phyloP scores from a whole-genome alignment of 2,888 invertebrate genomes.

The Malthinus flaveolus region DNA sequence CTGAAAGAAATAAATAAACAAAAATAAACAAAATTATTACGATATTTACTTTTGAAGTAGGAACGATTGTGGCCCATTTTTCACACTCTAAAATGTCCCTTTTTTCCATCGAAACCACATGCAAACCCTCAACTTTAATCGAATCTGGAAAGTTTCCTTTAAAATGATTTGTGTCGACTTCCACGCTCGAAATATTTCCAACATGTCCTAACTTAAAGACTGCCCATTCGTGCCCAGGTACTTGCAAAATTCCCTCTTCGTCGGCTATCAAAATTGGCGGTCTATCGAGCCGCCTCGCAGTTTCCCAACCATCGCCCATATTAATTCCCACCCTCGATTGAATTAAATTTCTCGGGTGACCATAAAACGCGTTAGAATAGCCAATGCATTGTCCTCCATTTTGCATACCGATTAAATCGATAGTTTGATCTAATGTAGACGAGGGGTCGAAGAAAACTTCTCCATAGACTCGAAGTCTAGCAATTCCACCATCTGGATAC shows the following conservation, averaged over 20 bases:
- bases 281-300: constrained; percentile 63
- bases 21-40: neutral
- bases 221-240: constrained; percentile 66
- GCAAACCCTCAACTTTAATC: constrained; percentile 60
- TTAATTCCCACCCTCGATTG: constrained; percentile 57
- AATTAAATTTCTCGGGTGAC: constrained; percentile 65
- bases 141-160: constrained; percentile 69
- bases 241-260: constrained; percentile 60
- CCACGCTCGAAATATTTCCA: constrained; percentile 57
- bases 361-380: constrained; percentile 67
- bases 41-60: constrained; percentile 57
- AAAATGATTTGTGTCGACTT: constrained; percentile 65
- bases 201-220: constrained; percentile 62
- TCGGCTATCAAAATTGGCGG: constrained; percentile 61
- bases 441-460: constrained; percentile 49
- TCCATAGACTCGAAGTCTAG: constrained; percentile 63
- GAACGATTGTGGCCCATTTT: constrained; percentile 58
- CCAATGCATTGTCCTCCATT: constrained; percentile 61
- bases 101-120: constrained; percentile 35
- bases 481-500: constrained; percentile 68
- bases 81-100: constrained; percentile 35
- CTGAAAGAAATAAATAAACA: constrained; percentile 46
- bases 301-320: constrained; percentile 71
- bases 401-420: constrained; percentile 59
- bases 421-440: constrained; percentile 41